Percentiles rank a stretch among this genome's conserved stretches.
These are phyloP conservation scores for Drepana arcuata DNA, from an alignment of 1,140 invertebrate genomes.

Conservation along the genomic window DNA sequence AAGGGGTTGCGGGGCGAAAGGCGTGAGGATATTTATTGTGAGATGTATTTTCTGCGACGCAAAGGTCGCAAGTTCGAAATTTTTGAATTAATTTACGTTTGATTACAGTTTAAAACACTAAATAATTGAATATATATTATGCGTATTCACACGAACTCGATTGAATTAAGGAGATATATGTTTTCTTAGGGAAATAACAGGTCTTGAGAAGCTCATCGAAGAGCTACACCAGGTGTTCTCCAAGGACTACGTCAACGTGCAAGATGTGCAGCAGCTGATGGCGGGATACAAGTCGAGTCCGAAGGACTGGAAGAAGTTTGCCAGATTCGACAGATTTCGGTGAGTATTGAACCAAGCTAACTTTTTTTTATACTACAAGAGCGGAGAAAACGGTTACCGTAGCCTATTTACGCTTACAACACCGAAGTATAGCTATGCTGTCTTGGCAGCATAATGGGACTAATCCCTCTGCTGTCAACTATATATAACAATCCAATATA, in stretches of 20 bases:
- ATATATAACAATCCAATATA: too few relatives aligned
- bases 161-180: background rate
- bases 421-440: too few relatives aligned
- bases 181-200: slow-evolving; percentile 45
- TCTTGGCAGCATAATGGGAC: too few relatives aligned
- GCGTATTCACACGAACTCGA: background rate
- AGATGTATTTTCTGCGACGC: background rate
- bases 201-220: slow-evolving; percentile 81
- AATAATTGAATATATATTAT: too few relatives aligned
- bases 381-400: too few relatives aligned
- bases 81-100: too few relatives aligned
- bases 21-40: background rate
- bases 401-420: too few relatives aligned
- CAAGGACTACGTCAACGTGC: slow-evolving; percentile 87
- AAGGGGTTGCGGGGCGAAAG: background rate
- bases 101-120: too few relatives aligned
- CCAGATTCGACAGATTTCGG: slow-evolving; percentile 95
- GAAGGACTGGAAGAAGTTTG: slow-evolving; percentile 94
- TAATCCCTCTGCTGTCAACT: too few relatives aligned
- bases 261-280: slow-evolving; percentile 90
- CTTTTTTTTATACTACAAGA: too few relatives aligned
- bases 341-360: slow-evolving; percentile 64
- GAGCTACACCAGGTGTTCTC: slow-evolving; percentile 84
- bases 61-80: too few relatives aligned
- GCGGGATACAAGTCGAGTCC: slow-evolving; percentile 89